Evolutionary conservation across 2,113 vertebrate species (phyloP).

Genomic region (Sterna hirundo): DNA sequence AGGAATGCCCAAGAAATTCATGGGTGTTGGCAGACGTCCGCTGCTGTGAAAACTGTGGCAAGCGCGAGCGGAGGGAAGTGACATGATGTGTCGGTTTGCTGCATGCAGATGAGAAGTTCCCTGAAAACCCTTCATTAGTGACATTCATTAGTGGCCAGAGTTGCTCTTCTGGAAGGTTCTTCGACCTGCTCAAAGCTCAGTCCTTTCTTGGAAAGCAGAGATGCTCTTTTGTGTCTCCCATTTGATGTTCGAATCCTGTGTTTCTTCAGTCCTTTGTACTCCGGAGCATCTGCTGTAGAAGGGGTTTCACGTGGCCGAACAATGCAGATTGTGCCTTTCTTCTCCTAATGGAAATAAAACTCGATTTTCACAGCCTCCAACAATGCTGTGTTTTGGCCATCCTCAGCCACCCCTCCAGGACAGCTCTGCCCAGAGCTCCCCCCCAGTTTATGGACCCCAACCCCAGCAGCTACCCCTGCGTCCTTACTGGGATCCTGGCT

Average conservation of each 20-base stretch:
- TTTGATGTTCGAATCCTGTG: not conserved
- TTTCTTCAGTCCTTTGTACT: conserved; percentile 11
- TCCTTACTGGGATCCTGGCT: not conserved
- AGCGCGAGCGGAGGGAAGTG: not conserved
- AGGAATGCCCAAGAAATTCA: not conserved
- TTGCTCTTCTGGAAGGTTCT: conserved; percentile 28
- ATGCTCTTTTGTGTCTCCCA: not conserved
- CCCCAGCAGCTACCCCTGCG: not conserved
- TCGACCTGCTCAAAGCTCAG: not conserved
- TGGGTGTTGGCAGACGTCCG: not conserved
- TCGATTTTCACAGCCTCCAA: not conserved
- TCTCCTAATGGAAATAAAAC: not conserved
- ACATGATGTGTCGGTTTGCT: not conserved
- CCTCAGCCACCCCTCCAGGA: not conserved
- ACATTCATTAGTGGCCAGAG: not conserved
- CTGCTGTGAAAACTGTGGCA: not conserved
- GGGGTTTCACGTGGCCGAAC: not conserved
- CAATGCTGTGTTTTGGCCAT: not conserved
- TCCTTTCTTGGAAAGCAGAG: conserved; percentile 33
- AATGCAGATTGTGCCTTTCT: not conserved
- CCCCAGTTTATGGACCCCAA: not conserved
- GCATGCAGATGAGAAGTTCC: conserved; percentile 3
- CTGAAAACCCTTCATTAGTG: not conserved
- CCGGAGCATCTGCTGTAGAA: not conserved
- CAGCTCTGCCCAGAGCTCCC: not conserved